Conservation (phyloP, 2,113 vertebrate genomes). For the Neoarius graeffei region DNA sequence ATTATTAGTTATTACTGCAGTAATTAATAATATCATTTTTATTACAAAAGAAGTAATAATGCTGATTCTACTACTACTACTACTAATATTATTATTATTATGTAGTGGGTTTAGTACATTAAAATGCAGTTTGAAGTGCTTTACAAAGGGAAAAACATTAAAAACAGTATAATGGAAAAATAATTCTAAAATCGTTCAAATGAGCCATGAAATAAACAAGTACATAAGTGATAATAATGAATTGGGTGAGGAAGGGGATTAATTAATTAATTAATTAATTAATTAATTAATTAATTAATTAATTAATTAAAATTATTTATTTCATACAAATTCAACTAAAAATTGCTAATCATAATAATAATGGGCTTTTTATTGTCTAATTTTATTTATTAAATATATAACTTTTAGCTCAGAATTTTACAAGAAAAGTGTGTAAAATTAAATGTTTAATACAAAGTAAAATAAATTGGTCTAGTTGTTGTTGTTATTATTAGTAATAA, state of each 20-base stretch:
- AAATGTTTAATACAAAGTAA: too few relatives aligned
- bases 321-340: background rate
- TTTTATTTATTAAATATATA: too few relatives aligned
- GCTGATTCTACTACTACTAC: background rate
- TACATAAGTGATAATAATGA: background rate
- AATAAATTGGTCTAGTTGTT: too few relatives aligned
- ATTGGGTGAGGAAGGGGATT: too few relatives aligned
- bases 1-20: background rate
- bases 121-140: background rate
- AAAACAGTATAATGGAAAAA: too few relatives aligned
- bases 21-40: background rate
- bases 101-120: background rate
- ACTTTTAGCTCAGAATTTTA: too few relatives aligned
- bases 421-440: too few relatives aligned
- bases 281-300: background rate
- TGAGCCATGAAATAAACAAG: background rate
- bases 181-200: background rate
- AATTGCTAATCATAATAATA: too few relatives aligned
- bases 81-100: background rate
- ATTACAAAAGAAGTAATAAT: background rate
- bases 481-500: too few relatives aligned
- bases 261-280: background rate
- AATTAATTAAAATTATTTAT: background rate
- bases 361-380: too few relatives aligned
- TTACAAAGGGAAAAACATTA: background rate